Evolutionary conservation across 1,140 invertebrate genomes (phyloP).

Genomic region (Pseudomyrmex gracilis): DNA sequence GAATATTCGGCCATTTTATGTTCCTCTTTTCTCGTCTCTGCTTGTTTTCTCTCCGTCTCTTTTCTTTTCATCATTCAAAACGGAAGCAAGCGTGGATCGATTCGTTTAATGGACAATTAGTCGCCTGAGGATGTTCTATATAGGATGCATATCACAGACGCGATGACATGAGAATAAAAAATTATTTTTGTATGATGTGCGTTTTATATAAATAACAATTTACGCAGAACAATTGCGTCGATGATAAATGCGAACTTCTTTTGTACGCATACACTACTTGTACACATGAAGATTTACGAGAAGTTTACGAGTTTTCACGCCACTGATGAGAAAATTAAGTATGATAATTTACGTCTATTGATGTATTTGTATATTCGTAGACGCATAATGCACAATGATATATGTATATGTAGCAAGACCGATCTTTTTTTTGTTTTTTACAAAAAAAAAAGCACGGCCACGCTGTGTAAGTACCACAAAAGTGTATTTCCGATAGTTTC

Average conservation of each 20-base stretch:
- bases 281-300: slow-evolving; percentile 57
- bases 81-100: slow-evolving; percentile 36
- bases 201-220: slow-evolving; percentile 41
- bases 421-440: background rate
- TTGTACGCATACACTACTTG: background rate
- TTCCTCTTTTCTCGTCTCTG: background rate
- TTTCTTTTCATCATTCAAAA: slow-evolving; percentile 14
- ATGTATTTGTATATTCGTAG: background rate
- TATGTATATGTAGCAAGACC: background rate
- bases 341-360: slow-evolving; percentile 26
- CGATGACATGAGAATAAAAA: slow-evolving; percentile 70
- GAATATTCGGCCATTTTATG: background rate
- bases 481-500: slow-evolving; percentile 29
- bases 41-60: background rate
- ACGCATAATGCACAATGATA: background rate
- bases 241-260: slow-evolving; percentile 9
- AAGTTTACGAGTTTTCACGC: slow-evolving; percentile 63
- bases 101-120: slow-evolving; percentile 57
- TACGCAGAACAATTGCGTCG: slow-evolving; percentile 26
- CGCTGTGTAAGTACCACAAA: slow-evolving; percentile 64
- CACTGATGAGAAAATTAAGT: slow-evolving; percentile 58
- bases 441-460: background rate
- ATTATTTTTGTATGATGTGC: slow-evolving; percentile 48
- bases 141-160: slow-evolving; percentile 79
- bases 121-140: slow-evolving; percentile 50